Evolutionary conservation across 2,888 invertebrate genomes (phyloP).

Genomic region (Onchidella celtica): DNA sequence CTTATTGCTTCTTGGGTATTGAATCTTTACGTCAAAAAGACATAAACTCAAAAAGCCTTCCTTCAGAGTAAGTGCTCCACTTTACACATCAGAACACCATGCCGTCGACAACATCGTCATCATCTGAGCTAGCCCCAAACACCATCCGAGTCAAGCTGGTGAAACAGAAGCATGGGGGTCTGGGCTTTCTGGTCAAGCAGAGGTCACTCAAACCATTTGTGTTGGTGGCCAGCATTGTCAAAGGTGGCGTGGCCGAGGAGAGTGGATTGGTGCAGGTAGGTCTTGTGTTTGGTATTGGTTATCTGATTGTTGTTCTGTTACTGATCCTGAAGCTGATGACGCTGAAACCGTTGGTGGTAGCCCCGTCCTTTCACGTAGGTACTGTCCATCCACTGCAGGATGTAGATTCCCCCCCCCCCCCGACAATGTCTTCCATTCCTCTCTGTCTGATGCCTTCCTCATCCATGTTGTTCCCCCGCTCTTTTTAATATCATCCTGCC

Average conservation of each 20-base stretch:
- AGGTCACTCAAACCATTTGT: slow-evolving; percentile 69
- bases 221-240: slow-evolving; percentile 71
- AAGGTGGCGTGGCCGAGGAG: slow-evolving; percentile 75
- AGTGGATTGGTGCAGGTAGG: slow-evolving; percentile 71
- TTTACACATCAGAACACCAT: no score
- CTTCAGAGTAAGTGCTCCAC: background rate
- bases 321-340: background rate
- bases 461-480: no score
- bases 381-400: no score
- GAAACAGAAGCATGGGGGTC: slow-evolving; percentile 70
- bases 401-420: no score
- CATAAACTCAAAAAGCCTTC: no score
- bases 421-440: no score
- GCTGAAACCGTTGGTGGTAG: background rate
- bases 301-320: background rate
- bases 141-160: slow-evolving; percentile 73
- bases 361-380: no score
- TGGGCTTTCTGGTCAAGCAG: slow-evolving; percentile 75
- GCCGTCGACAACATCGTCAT: slow-evolving; percentile 46
- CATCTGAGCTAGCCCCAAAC: slow-evolving; percentile 55
- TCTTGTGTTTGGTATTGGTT: background rate
- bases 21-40: no score
- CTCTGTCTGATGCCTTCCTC: no score
- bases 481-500: no score
- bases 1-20: no score